A percentile compares a stretch with the other conserved stretches of the same genome.
Evolutionary conservation across 1,140 invertebrate species (phyloP).

Genomic region (Caerostris extrusa): DNA sequence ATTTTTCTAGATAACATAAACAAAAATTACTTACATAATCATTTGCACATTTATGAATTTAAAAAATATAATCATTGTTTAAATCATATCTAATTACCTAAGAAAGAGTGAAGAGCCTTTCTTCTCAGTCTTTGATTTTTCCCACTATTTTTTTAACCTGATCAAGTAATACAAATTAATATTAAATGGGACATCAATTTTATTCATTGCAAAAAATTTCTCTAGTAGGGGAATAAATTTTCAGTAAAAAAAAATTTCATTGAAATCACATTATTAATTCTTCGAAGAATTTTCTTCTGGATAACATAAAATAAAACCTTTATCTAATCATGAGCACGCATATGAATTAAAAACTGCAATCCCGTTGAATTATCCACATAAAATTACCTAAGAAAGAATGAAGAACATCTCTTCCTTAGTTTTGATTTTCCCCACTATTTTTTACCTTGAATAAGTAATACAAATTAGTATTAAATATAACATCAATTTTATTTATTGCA

Average conservation of each 20-base stretch:
- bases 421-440: neutral
- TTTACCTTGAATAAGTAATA: neutral
- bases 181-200: too few relatives aligned
- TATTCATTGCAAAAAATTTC: too few relatives aligned
- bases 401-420: neutral
- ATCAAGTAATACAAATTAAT: constrained; percentile 50
- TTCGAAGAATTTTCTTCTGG: too few relatives aligned
- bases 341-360: neutral
- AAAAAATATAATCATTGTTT: neutral
- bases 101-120: too few relatives aligned
- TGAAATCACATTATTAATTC: too few relatives aligned
- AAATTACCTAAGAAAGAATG: neutral
- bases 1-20: too few relatives aligned
- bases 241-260: too few relatives aligned
- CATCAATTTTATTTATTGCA: too few relatives aligned
- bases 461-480: neutral
- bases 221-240: too few relatives aligned
- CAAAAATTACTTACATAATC: neutral
- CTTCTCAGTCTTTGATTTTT: neutral
- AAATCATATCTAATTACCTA: neutral
- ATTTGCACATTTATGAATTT: neutral
- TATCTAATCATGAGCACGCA: neutral
- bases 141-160: neutral
- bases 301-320: neutral
- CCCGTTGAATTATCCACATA: neutral